Evolutionary conservation across 2,888 invertebrate species (phyloP).

Genomic region (Rhodophaea formosa): DNA sequence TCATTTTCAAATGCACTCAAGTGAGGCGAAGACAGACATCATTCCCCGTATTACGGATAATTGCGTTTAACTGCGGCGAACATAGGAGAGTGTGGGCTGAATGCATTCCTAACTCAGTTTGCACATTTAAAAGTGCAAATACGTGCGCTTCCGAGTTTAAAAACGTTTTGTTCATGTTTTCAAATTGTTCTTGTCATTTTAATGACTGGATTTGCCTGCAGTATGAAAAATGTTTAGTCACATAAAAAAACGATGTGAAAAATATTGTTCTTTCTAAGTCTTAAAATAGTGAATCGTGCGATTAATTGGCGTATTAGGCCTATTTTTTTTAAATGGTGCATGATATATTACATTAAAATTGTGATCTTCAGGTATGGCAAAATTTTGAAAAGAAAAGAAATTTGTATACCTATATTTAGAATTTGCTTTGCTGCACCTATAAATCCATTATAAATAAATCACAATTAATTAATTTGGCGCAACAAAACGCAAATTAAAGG

Average conservation of each 20-base stretch:
- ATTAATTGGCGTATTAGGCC: too few species aligned
- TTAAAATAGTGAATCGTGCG: too few species aligned
- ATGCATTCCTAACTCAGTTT: constrained; percentile 58
- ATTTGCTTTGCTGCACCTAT: too few species aligned
- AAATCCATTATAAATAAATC: too few species aligned
- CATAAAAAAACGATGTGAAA: neutral
- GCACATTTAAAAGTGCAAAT: constrained; percentile 50
- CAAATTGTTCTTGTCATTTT: neutral
- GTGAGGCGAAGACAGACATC: constrained; percentile 46
- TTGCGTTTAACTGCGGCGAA: constrained; percentile 57
- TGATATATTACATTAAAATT: too few species aligned
- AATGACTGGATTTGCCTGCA: neutral
- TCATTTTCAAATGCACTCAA: constrained; percentile 24
- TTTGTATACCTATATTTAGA: too few species aligned
- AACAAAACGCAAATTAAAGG: too few species aligned
- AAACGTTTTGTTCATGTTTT: constrained; percentile 5
- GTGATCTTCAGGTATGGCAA: too few species aligned
- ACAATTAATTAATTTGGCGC: too few species aligned
- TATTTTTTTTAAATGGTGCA: too few species aligned
- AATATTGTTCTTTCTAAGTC: too few species aligned
- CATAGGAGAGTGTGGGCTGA: constrained; percentile 33
- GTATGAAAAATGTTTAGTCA: neutral
- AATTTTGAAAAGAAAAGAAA: too few species aligned
- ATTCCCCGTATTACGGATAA: constrained; percentile 55
- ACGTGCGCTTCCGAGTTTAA: constrained; percentile 21